Evolutionary conservation across 2,797 vertebrate species (phyloP).

Genomic region (Falco biarmicus): DNA sequence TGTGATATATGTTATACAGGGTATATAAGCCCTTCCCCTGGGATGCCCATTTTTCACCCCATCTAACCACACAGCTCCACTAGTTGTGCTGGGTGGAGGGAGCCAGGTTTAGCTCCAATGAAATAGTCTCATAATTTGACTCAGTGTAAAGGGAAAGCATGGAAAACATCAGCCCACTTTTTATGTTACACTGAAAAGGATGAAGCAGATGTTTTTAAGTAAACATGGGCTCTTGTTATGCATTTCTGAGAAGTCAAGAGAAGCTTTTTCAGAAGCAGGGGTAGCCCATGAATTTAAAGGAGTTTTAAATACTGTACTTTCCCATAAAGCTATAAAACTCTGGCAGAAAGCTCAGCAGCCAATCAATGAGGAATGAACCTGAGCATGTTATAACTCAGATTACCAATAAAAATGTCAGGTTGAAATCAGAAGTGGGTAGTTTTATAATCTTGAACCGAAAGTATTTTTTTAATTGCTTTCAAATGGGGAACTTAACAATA

Average conservation of each 20-base stretch:
- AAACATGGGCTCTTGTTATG: conserved; percentile 76
- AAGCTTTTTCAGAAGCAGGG: conserved; percentile 80
- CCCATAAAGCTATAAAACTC: conserved; percentile 79
- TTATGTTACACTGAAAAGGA: conserved; percentile 73
- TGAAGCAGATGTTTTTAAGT: conserved; percentile 82
- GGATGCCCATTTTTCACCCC: not conserved
- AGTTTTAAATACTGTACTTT: conserved; percentile 81
- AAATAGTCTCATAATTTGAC: conserved; percentile 64
- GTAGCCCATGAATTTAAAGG: conserved; percentile 78
- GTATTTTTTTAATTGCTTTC: conserved; percentile 80
- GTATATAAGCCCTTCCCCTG: not conserved
- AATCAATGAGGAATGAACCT: conserved; percentile 77
- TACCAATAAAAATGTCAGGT: conserved; percentile 84
- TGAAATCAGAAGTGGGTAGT: conserved; percentile 77
- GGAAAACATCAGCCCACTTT: conserved; percentile 75
- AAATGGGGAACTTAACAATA: conserved; percentile 77
- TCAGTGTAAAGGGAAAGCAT: conserved; percentile 55
- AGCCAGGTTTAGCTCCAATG: conserved; percentile 1
- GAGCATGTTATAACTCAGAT: conserved; percentile 82
- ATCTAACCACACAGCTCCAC: not conserved
- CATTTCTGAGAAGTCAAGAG: conserved; percentile 73
- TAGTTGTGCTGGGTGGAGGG: not conserved
- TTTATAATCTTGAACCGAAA: conserved; percentile 78
- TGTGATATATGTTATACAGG: not conserved
- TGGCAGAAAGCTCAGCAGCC: conserved; percentile 77